Evolutionary conservation across 2,888 invertebrate species (phyloP), one percentile per base, ranked within the genome.

Genomic region (Platycheirus rosarum): DNA sequence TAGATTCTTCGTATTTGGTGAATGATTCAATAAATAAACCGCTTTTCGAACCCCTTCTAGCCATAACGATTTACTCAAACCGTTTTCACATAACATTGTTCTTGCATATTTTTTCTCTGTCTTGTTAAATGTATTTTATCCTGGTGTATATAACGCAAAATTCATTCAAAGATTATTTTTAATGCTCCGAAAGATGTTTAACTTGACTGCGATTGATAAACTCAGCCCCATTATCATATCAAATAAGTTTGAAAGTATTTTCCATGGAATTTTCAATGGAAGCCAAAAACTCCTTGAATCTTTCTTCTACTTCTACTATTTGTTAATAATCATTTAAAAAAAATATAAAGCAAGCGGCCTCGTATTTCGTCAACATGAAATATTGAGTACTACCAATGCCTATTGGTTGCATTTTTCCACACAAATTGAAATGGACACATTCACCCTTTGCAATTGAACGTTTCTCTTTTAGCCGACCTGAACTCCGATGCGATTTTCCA

Each of bases 31-130:
- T 48, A 63, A 84, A 85, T n/a, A n/a, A n/a, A 53, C 70, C 9
- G 86, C 86, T 18, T 85, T 85, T 13, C 69, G 70, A 1, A 86
- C 84, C 13, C 86, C 87, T 60, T 87, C 87, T 37, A 84, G 85
- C 86, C 87, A 87, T 82, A 4, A 6, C 6, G 44, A 40, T 37
- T 85, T 73, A 23, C 85, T 77, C 46, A 85, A 85, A 6, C 85
- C 42, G n/a, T n/a, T n/a, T n/a, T n/a, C n/a, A n/a, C n/a, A n/a
- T 11, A 87, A 53, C 85, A 87, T 85, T n/a, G 84, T 85, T 37
- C n/a, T 75, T 2, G 23, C 23, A 2, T 2, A 23, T 6, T 23
- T 6, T 23, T 8, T 85, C 84, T 37, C 74, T 86, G 49, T 23
- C 23, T 23, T 6, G 2, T 6, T 23, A 23, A 23, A 23, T 6